Conservation (phyloP, 2,113 vertebrate genomes). For the Mesembrinibis cayennensis region DNA sequence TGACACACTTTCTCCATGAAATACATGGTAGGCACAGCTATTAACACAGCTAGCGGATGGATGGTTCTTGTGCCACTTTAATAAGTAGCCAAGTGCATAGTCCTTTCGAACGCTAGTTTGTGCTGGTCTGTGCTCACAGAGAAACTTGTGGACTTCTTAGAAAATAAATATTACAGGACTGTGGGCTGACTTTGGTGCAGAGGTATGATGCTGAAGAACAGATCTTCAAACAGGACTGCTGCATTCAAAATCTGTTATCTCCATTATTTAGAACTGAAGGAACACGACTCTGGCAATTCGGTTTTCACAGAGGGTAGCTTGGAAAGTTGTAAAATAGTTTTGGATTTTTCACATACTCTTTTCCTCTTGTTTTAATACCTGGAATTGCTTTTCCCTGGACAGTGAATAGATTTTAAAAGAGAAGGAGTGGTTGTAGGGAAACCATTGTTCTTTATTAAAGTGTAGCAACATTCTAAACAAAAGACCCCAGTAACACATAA, state of each 20-base stretch:
- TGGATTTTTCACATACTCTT: neutral
- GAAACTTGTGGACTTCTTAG: neutral
- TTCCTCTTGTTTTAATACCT: neutral
- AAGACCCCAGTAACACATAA: neutral
- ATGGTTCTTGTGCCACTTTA: neutral
- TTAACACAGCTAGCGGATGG: neutral
- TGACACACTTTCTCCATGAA: neutral
- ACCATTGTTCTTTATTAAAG: neutral
- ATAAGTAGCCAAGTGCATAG: fast-evolving
- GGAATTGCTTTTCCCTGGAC: neutral
- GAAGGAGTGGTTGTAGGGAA: neutral
- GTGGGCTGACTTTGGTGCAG: neutral
- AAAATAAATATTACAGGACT: neutral
- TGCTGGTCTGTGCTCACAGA: neutral
- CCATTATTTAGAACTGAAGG: neutral
- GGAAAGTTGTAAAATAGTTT: neutral
- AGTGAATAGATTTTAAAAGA: neutral
- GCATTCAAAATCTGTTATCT: neutral
- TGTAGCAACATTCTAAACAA: neutral
- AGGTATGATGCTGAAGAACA: neutral
- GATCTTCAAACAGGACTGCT: neutral
- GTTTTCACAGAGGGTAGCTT: neutral
- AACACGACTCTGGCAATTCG: neutral
- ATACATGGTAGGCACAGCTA: neutral
- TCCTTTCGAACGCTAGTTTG: neutral